Conservation (phyloP, 2,113 vertebrate species). For the Malurus melanocephalus region DNA sequence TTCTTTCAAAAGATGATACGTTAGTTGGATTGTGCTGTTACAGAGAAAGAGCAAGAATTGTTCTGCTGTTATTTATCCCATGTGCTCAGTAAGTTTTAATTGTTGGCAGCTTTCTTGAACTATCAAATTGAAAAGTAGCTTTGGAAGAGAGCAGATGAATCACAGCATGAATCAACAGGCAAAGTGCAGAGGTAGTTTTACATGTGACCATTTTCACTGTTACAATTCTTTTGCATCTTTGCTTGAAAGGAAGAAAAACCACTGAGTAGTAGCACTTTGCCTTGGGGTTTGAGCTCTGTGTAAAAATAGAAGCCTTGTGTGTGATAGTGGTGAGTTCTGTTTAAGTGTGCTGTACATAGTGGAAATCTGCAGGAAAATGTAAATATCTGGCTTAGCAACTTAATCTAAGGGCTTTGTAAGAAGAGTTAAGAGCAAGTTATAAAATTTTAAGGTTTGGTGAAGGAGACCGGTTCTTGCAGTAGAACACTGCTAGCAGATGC, state of each 20-base stretch:
- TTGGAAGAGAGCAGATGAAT: not conserved
- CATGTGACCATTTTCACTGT: not conserved
- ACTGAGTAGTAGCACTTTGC: not conserved
- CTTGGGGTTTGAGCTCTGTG: not conserved
- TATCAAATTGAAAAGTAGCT: not conserved
- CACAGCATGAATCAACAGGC: not conserved
- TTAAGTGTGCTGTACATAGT: not conserved
- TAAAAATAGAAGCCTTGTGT: not conserved
- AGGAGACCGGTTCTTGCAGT: not conserved
- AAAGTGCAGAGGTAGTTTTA: not conserved
- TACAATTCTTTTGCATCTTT: not conserved
- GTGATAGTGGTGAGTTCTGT: not conserved
- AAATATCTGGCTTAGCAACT: not conserved
- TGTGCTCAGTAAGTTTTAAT: not conserved
- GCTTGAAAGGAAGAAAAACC: not conserved
- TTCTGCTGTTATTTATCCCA: rapidly evolving
- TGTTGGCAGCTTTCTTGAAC: not conserved
- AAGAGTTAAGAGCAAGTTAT: not conserved
- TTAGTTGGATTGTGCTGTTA: not conserved
- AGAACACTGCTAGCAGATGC: not conserved
- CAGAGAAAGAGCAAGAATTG: not conserved
- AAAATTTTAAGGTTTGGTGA: not conserved
- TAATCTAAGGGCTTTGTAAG: not conserved
- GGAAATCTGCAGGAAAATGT: not conserved
- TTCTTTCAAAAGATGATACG: rapidly evolving